Evolutionary conservation across 1,140 invertebrate genomes (phyloP).

Genomic region (Aphaenogaster ashmeadi): DNA sequence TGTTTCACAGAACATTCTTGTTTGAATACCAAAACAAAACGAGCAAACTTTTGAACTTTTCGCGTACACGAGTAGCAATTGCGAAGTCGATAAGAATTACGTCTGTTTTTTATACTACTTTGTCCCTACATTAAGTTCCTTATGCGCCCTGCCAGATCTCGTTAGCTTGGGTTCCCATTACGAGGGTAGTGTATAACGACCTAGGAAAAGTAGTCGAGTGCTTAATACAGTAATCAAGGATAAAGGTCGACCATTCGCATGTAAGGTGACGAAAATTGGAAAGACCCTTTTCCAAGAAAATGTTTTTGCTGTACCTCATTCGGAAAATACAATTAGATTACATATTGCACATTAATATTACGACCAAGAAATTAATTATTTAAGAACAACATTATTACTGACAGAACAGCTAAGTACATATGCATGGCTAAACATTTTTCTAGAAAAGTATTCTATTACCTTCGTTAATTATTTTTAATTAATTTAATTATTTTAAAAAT

Average conservation of each 20-base stretch:
- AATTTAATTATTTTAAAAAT: not conserved
- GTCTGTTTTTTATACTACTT: constrained; percentile 8
- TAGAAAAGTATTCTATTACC: not conserved
- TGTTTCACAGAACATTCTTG: not conserved
- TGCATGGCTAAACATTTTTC: not conserved
- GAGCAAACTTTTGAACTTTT: constrained; percentile 16
- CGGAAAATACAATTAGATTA: not conserved
- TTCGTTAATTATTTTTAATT: not conserved
- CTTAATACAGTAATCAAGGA: constrained; percentile 45
- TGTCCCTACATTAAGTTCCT: constrained; percentile 33
- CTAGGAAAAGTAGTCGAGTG: constrained; percentile 43
- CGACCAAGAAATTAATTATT: constrained; percentile 2
- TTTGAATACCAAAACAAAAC: not conserved
- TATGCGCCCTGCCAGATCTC: constrained; percentile 35
- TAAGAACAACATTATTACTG: not conserved
- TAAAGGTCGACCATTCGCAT: constrained; percentile 22
- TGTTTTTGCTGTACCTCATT: constrained; percentile 14
- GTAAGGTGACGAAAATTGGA: constrained; percentile 49
- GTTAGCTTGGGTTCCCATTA: constrained; percentile 31
- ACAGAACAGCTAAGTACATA: not conserved
- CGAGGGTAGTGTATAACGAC: constrained; percentile 39
- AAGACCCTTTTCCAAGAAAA: constrained; percentile 20
- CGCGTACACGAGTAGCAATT: not conserved
- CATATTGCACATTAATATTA: not conserved
- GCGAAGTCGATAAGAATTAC: constrained; percentile 34